Base-by-base conservation (phyloP, 2,797 vertebrate species). In the Oreonectes daqikongensis region DNA sequence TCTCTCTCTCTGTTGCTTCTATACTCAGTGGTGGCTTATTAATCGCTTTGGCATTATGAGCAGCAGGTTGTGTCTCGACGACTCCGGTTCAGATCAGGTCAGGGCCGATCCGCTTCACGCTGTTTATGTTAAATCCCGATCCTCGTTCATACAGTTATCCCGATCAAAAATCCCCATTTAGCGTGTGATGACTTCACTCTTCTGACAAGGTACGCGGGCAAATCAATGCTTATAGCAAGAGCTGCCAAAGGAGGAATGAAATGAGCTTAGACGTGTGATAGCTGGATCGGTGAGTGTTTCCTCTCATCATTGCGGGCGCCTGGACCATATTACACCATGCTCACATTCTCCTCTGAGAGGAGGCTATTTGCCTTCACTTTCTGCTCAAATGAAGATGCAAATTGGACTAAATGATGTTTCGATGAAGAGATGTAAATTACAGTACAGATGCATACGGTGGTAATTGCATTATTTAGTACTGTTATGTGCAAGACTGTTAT, bases 171-270 rank as follows among this genome's bases (percentile, higher is more conserved):
- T 48, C 22, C 6, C 40, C 52, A 38, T 75, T 68, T 75, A 46
- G 26, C 42, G 15, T 75, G 46, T 35, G 73, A 68, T 35, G 50
- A 46, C 73, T 67, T 57, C 38, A 30, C 52, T 75, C 52, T n/a
- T 14, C 40, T 75, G 50, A 67, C 24, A 32, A 32, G 40, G 50
- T 67, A 17, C 38, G 67, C 57, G 26, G 44, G 73, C 40, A 60
- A 75, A 75, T 68, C 64, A 46, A 68, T 75, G 64, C 40, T 60
- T 68, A 60, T 60, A 59, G 48, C 52, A 68, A 32, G 53, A 46
- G n/a, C 64, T 59, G 73, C 40, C 73, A 68, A 42, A 68, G 28
- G 15, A 68, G 73, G 35, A 40, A 68, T 59, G 52, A n/a, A 48
- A 75, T 38, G 3, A 75, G 73, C 52, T 68, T 35, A 67, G 57